These are phyloP conservation scores for Leptodactylus fallax DNA, from an alignment of 2,797 vertebrate species.

Conservation along the genomic window DNA sequence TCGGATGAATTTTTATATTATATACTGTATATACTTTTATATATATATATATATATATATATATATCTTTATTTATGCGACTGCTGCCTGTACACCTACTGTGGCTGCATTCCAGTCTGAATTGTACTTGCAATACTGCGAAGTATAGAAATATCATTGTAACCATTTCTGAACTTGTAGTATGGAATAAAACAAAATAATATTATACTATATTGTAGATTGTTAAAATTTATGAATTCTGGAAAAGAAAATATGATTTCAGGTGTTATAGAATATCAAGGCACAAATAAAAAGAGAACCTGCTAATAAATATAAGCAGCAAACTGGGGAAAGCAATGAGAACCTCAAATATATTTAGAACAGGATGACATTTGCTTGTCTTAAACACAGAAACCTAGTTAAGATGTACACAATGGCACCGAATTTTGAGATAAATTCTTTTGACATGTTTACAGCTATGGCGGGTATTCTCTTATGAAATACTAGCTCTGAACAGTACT, in stretches of 20 bases:
- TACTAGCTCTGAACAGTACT: conserved; percentile 49
- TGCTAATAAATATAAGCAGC: background rate
- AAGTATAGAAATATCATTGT: too few species aligned
- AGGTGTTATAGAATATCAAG: background rate
- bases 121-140: too few species aligned
- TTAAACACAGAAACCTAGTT: conserved; percentile 1
- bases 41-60: too few species aligned
- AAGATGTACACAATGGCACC: conserved; percentile 36
- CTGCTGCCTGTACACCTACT: too few species aligned
- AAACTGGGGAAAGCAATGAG: background rate
- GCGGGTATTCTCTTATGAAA: conserved; percentile 42
- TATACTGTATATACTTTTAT: too few species aligned
- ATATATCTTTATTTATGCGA: too few species aligned
- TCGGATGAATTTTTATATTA: too few species aligned
- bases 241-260: background rate
- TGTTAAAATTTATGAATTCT: background rate
- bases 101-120: too few species aligned
- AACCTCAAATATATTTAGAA: background rate
- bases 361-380: background rate
- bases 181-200: too few species aligned
- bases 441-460: conserved; percentile 54
- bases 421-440: conserved; percentile 46
- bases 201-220: background rate
- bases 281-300: background rate
- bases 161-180: too few species aligned